Evolutionary conservation across 1,140 invertebrate species (phyloP).

Genomic region (Drosophila fuyamai): DNA sequence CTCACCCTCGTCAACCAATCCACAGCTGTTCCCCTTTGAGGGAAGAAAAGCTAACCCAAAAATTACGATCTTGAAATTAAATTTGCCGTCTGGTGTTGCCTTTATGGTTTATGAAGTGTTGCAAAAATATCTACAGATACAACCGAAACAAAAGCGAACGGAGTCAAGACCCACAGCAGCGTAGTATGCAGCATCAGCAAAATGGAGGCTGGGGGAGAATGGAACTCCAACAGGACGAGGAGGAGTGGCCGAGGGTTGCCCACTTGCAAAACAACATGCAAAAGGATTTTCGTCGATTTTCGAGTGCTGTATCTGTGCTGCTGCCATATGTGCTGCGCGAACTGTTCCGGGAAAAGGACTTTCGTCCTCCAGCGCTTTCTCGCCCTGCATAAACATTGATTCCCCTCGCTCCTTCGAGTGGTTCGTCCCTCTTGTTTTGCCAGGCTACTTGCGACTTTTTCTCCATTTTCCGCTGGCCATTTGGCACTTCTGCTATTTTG

Average conservation of each 20-base stretch:
- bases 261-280: conserved; percentile 76
- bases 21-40: conserved; percentile 30
- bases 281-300: conserved; percentile 83
- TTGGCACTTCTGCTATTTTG: conserved; percentile 71
- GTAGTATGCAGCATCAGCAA: conserved; percentile 59
- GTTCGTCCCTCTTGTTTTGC: conserved; percentile 29
- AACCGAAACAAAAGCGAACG: conserved; percentile 38
- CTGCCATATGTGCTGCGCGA: conserved; percentile 65
- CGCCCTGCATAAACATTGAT: conserved; percentile 41
- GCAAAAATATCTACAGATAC: conserved; percentile 71
- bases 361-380: conserved; percentile 13
- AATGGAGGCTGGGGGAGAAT: conserved; percentile 39
- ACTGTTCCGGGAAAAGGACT: conserved; percentile 10
- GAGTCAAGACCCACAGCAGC: conserved; percentile 30
- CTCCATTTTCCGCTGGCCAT: conserved; percentile 53
- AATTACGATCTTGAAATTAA: conserved; percentile 77
- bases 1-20: conserved; percentile 13
- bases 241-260: conserved; percentile 22
- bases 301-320: conserved; percentile 54
- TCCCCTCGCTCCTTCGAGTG: conserved; percentile 1
- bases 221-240: neutral
- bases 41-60: conserved; percentile 39
- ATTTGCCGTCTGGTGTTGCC: conserved; percentile 64
- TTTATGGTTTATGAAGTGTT: conserved; percentile 82
- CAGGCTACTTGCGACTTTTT: conserved; percentile 54